These are phyloP conservation scores for Garrulus glandarius DNA, from an alignment of 2,797 vertebrate genomes.

Conservation along the genomic window DNA sequence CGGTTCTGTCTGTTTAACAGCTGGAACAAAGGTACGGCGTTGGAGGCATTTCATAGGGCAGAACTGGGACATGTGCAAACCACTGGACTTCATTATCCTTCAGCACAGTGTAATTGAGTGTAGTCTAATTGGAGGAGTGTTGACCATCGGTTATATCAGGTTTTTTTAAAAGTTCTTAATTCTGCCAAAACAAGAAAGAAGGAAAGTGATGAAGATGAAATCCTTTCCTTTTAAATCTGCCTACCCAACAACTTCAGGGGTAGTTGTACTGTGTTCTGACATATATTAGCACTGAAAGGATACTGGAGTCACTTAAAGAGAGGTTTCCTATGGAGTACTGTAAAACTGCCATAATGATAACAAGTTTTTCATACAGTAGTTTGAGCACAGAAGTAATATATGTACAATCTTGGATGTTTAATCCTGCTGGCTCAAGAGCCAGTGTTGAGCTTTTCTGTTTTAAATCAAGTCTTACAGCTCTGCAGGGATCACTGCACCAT, in stretches of 20 bases:
- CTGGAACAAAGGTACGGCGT: not conserved
- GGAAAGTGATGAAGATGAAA: not conserved
- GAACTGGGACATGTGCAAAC: not conserved
- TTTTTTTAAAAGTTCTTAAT: not conserved
- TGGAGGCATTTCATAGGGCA: not conserved
- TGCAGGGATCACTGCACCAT: slow-evolving; percentile 54
- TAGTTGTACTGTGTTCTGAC: not conserved
- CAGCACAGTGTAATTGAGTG: not conserved
- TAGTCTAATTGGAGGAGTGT: not conserved
- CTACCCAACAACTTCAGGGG: not conserved
- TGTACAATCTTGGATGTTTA: not conserved
- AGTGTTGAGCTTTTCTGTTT: slow-evolving; percentile 28
- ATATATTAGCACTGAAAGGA: not conserved
- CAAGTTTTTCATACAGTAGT: not conserved
- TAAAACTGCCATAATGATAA: not conserved
- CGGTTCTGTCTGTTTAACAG: not conserved
- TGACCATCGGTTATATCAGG: not conserved
- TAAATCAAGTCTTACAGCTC: slow-evolving; percentile 49
- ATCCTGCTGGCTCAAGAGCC: slow-evolving; percentile 30
- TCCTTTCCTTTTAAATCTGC: not conserved
- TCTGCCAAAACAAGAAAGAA: not conserved
- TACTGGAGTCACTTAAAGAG: not conserved
- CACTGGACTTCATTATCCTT: not conserved
- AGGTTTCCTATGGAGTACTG: not conserved
- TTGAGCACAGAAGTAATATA: not conserved